Base-by-base conservation (phyloP, 2,113 vertebrate species). In the Chaenogobius annularis region DNA sequence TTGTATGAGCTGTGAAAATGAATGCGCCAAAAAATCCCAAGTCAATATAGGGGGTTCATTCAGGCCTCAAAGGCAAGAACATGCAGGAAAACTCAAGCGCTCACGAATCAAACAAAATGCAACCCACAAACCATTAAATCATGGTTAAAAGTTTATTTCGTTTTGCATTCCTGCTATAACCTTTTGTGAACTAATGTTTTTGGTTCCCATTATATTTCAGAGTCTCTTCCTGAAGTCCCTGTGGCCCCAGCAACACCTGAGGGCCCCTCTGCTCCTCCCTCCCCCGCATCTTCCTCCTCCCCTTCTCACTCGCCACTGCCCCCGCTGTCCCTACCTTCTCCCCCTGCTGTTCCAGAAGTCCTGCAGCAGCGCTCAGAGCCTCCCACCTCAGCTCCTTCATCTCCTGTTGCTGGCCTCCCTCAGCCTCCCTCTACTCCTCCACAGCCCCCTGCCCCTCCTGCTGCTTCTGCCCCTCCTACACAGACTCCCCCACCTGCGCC, bases 271-370 rank as follows among this genome's bases (percentile, higher is more conserved):
- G 73, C 22, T 10, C 87, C 85, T 22, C 78, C 76, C 3, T 85
- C 89, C 48, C 85, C 88, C 5, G 17, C 80, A 1, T 82, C 86
- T 4, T 89, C 89, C 26, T 87, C 85, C 0, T 81, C 87, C 37
- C 86, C 89, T 3, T 91, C 83, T 79, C 69, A 87, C 66, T 70
- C 92, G 65, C 61, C 90, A 23, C 86, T 89, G 52, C 79, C 90
- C 70, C 84, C 88, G 26, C 88, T 91, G 15, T 89, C 89, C 0
- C 85, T 89, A 9, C 85, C 91, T 50, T 89, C 92, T 8, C 86
- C 89, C 0, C 19, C 74, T 0, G 82, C 90, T 63, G 74, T 82
- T 7, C n/a, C 46, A 83, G 90, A 95, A 90, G 92, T 95, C 78
- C 82, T 88, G 48, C 77, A 75, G 68, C 80, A 88, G 72, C 78